Base-by-base conservation (phyloP, 2,113 vertebrate species). In the Pelobates fuscus region DNA sequence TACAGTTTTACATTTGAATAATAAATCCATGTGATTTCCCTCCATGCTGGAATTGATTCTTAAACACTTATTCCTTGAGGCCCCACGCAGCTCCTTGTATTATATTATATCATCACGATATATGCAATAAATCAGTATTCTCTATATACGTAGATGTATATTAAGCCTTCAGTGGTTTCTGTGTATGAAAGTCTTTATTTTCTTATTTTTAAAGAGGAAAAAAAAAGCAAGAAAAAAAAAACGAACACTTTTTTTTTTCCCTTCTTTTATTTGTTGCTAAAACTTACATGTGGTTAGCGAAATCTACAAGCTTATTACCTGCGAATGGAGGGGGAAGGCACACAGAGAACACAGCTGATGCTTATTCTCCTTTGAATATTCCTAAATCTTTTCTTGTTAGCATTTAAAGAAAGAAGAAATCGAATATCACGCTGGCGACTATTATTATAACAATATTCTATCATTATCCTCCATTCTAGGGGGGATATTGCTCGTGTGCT, bases 41-140 rank as follows among this genome's bases (percentile, higher is more conserved):
- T 71, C 83, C 78, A 86, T 86, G 85, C 79, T 82, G 81, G 60
- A 65, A 87, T 86, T 81, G 79, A 86, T 81, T 84, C 80, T 85
- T 81, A 79, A 80, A 62, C 4, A 82, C 69, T 88, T 82, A 79
- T 62, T 37, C 32, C 32, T 5, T 10, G 10, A 5, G 5, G 5
- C 32, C 32, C 10, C 32, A 37, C 1, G 5, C 1, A 10, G 32
- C 32, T 5, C 32, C 32, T 5, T 37, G 32, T 37, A 37, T 83
- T 81, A 80, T 0, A 70, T 82, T 64, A 82, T 86, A 67, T 82
- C 82, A 74, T 74, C 41, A 26, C 61, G 41, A 67, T 78, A 79
- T 79, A 78, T 82, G 82, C 86, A 85, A 86, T 80, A 85, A 86
- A 79, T 74, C 78, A 61, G 65, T 77, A 14, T 68, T 75, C 82